Conservation (phyloP, 2,888 invertebrate genomes). For the Epistrophe grossulariae region DNA sequence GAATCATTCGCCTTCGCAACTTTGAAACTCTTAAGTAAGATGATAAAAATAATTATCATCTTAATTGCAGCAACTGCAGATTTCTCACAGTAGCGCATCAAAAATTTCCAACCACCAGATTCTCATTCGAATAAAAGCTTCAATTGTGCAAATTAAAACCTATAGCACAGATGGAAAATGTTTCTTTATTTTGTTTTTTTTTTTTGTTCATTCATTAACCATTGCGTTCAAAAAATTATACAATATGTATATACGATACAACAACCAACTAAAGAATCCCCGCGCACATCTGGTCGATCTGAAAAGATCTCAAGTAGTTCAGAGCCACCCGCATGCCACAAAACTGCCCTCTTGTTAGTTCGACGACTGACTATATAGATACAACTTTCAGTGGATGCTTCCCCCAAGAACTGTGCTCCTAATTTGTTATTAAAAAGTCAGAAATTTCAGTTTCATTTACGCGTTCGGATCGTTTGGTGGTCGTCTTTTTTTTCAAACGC, state of each 20-base stretch:
- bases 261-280: constrained; percentile 7
- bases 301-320: constrained; percentile 66
- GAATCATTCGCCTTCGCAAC: background rate
- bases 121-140: constrained; percentile 58
- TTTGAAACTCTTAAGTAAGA: constrained; percentile 7
- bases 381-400: constrained; percentile 23
- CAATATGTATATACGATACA: background rate
- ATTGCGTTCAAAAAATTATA: constrained; percentile 12
- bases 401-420: constrained; percentile 32
- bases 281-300: constrained; percentile 63
- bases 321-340: constrained; percentile 56
- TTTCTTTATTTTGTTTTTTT: background rate
- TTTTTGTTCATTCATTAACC: constrained; percentile 57
- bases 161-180: constrained; percentile 19
- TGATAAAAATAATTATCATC: constrained; percentile 41
- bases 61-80: constrained; percentile 51
- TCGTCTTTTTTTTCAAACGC: constrained; percentile 1
- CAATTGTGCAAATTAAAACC: constrained; percentile 73
- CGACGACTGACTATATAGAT: background rate
- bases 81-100: constrained; percentile 33
- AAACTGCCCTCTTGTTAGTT: constrained; percentile 21
- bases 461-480: constrained; percentile 62
- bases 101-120: constrained; percentile 32
- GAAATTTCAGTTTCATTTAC: constrained; percentile 66
- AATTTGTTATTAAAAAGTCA: constrained; percentile 34